Evolutionary conservation across 2,888 invertebrate genomes (phyloP).

Genomic region (Leptarthrus brevirostris): DNA sequence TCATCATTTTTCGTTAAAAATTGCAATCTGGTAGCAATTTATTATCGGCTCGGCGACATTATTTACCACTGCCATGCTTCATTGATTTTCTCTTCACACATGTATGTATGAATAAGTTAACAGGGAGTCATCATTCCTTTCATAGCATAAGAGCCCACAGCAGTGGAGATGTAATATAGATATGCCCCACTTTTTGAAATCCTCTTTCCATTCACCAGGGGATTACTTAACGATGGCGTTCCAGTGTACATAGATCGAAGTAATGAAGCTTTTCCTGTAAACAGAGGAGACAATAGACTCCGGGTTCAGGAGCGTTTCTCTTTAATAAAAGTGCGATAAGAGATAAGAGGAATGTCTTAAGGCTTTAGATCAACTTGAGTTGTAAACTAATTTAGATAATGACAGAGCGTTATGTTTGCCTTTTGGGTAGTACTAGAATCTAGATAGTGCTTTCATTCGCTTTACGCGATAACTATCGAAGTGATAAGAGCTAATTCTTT

Average conservation of each 20-base stretch:
- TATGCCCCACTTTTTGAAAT: constrained; percentile 34
- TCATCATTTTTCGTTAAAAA: constrained; percentile 24
- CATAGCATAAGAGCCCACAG: constrained; percentile 10
- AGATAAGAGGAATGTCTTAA: constrained; percentile 33
- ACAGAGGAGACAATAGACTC: constrained; percentile 45
- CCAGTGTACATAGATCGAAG: constrained; percentile 34
- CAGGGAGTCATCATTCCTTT: background rate
- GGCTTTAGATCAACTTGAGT: constrained; percentile 35
- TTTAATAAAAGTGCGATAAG: constrained; percentile 45
- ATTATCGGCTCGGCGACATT: constrained; percentile 42
- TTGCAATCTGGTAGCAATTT: constrained; percentile 44
- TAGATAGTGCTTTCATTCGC: background rate
- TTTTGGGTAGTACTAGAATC: constrained; percentile 10
- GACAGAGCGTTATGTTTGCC: constrained; percentile 41
- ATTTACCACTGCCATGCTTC: constrained; percentile 33
- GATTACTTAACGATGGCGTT: constrained; percentile 8
- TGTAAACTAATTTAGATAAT: constrained; percentile 51
- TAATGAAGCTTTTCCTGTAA: constrained; percentile 44
- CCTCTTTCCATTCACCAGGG: constrained; percentile 18
- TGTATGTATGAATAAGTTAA: background rate
- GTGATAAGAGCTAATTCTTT: too few species aligned
- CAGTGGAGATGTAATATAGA: constrained; percentile 9
- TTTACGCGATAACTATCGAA: background rate
- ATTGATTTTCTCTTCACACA: constrained; percentile 33
- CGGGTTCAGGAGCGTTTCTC: constrained; percentile 28